Conservation (phyloP, 2,888 invertebrate species). For the Norana najaformis region DNA sequence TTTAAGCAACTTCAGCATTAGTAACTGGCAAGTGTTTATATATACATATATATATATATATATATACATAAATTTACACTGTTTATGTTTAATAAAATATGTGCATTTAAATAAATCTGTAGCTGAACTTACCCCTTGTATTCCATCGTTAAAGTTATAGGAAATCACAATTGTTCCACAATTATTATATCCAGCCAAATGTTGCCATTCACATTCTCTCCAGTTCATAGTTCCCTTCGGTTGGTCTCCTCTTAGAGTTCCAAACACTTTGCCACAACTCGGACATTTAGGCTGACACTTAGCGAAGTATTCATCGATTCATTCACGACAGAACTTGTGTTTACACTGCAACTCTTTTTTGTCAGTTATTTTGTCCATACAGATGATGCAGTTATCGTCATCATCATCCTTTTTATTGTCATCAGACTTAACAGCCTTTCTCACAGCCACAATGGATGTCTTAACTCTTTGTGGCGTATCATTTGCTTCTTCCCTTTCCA, state of each 20-base stretch:
- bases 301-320: slow-evolving; percentile 49
- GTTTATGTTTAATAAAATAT: no score
- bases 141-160: slow-evolving; percentile 55
- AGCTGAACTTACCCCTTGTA: slow-evolving; percentile 41
- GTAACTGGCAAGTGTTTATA: no score
- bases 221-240: slow-evolving; percentile 49
- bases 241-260: slow-evolving; percentile 50
- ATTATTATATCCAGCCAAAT: slow-evolving; percentile 42
- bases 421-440: neutral
- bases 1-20: no score
- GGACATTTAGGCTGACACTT: slow-evolving; percentile 51
- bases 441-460: neutral
- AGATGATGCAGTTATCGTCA: slow-evolving; percentile 42
- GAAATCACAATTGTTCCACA: slow-evolving; percentile 43
- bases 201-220: neutral
- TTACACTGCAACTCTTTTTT: slow-evolving; percentile 44
- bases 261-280: slow-evolving; percentile 51
- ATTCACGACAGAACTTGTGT: slow-evolving; percentile 50
- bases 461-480: neutral
- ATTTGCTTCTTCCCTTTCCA: neutral
- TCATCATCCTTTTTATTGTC: neutral
- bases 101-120: no score
- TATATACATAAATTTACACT: no score
- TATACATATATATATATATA: no score
- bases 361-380: slow-evolving; percentile 45